Conservation (phyloP, 2,113 vertebrate genomes). For the Picathartes gymnocephalus region DNA sequence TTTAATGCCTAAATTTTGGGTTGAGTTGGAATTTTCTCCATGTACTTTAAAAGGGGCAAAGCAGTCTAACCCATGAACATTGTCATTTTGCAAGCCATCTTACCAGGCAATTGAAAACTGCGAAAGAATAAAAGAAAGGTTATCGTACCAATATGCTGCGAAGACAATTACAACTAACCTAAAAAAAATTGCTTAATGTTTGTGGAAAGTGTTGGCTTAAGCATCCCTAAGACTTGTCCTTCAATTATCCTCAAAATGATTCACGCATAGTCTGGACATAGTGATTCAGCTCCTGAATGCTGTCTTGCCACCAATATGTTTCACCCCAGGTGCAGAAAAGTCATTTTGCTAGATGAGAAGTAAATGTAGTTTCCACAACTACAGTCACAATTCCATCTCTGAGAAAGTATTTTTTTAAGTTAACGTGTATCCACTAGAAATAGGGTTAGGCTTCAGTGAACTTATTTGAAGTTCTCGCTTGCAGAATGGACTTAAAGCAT, state of each 20-base stretch:
- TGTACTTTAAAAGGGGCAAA: background rate
- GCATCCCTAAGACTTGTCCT: background rate
- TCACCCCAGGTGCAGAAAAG: background rate
- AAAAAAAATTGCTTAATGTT: background rate
- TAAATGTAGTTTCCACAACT: background rate
- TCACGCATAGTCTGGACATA: background rate
- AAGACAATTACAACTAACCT: background rate
- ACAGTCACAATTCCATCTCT: background rate
- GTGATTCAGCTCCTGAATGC: background rate
- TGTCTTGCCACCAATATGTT: background rate
- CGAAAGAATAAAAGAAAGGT: background rate
- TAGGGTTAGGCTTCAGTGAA: background rate
- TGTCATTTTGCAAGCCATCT: background rate
- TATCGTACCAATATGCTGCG: background rate
- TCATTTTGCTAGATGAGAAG: background rate
- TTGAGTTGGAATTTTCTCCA: background rate
- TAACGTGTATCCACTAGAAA: background rate
- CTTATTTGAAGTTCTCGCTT: background rate
- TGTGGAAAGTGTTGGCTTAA: background rate
- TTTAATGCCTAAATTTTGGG: background rate
- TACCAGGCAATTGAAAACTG: background rate
- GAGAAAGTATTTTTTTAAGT: background rate
- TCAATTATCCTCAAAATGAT: background rate
- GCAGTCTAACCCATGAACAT: rapidly evolving
- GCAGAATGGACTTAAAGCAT: background rate